These are phyloP conservation scores for Gallinago solitaria DNA, from an alignment of 2,797 vertebrate species.

Conservation along the genomic window DNA sequence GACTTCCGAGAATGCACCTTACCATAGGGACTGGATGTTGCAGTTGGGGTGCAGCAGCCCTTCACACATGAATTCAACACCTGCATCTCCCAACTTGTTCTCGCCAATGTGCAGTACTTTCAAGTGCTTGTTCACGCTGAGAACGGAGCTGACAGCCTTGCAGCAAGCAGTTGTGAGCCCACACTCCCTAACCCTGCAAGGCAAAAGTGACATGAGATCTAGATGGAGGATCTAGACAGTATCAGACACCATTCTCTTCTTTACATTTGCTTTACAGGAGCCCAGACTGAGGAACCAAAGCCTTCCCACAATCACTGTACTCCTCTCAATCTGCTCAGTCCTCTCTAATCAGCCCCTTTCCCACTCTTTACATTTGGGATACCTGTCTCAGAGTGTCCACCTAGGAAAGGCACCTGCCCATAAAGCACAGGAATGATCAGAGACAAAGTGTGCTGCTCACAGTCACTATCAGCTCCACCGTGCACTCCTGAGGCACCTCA, in stretches of 20 bases:
- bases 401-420: neutral
- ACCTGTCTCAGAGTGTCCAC: fast-evolving
- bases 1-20: conserved; percentile 7
- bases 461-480: neutral
- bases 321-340: neutral
- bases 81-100: conserved; percentile 80
- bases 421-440: neutral
- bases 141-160: conserved; percentile 70
- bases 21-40: conserved; percentile 81
- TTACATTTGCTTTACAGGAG: neutral
- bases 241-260: neutral
- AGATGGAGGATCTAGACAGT: neutral
- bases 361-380: neutral
- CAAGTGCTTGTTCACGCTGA: conserved; percentile 74
- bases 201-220: neutral
- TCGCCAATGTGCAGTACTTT: conserved; percentile 74
- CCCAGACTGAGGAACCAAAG: neutral
- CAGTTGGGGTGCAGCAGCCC: conserved; percentile 78
- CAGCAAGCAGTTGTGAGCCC: conserved; percentile 77
- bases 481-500: neutral
- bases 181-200: conserved; percentile 78
- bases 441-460: neutral
- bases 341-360: neutral
- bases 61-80: conserved; percentile 75
- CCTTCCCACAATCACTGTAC: neutral